Percentiles rank a stretch among this genome's conserved stretches.
These are phyloP conservation scores for Aphaenogaster ashmeadi DNA, from an alignment of 1,140 invertebrate genomes.

Conservation along the genomic window DNA sequence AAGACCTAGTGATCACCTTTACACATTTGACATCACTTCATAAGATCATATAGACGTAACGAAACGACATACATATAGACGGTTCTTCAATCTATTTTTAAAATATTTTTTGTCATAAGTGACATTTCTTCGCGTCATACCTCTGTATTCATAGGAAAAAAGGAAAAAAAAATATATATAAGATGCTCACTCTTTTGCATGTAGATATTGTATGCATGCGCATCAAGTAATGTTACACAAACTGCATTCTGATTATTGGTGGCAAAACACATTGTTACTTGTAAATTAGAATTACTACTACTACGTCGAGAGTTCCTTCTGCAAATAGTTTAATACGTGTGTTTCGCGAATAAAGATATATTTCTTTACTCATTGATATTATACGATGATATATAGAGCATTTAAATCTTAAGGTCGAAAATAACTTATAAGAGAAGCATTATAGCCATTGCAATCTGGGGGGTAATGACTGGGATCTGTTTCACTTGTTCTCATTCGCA, in stretches of 20 bases:
- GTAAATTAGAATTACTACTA: constrained; percentile 19
- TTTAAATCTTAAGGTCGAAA: constrained; percentile 36
- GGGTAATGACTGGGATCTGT: constrained; percentile 31
- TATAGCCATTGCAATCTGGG: constrained; percentile 13
- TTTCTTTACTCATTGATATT: constrained; percentile 5
- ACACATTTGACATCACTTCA: constrained; percentile 23
- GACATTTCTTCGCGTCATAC: constrained; percentile 20
- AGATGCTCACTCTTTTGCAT: constrained; percentile 18
- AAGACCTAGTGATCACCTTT: constrained; percentile 48
- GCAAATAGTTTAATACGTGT: constrained; percentile 11
- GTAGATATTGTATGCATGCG: constrained; percentile 52
- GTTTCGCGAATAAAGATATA: constrained; percentile 9
- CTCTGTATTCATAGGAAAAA: constrained; percentile 1
- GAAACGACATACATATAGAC: constrained; percentile 28
- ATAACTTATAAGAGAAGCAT: constrained; percentile 7
- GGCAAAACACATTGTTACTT: constrained; percentile 20
- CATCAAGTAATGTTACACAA: constrained; percentile 21
- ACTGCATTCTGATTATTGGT: neutral
- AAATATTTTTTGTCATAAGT: constrained; percentile 3
- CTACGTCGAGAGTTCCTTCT: constrained; percentile 12
- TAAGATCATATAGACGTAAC: constrained; percentile 23
- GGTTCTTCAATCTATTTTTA: constrained; percentile 19
- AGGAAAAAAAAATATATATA: constrained; percentile 10
- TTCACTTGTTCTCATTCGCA: constrained; percentile 78
- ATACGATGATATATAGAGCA: constrained; percentile 7